Evolutionary conservation across 2,888 invertebrate species (phyloP), one percentile per base, ranked within the genome.

Genomic region (Crocallis elinguaria): DNA sequence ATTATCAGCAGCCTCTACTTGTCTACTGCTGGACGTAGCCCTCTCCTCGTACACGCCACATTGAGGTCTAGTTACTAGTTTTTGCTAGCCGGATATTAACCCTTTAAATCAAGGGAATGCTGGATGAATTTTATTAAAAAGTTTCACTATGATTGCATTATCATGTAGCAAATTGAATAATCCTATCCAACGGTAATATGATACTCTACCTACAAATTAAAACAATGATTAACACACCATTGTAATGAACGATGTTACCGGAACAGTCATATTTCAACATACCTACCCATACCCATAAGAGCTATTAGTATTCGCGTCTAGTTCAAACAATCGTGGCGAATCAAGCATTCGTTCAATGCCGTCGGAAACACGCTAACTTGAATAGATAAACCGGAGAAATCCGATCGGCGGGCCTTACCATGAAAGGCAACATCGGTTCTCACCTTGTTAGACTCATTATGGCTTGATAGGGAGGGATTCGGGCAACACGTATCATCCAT

Each of bases 331-430:
- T 57, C 46, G 55, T 46, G 51, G 35, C 23, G 60, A 64, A 62
- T 63, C 64, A 68, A 59, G 62, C 61, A 67, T 68, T 62, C 64
- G 60, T 44, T 59, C 57, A 57, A 65, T 66, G 57, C 59, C 50
- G 45, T 60, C 59, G 46, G 60, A 61, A 56, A 59, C 55, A 58
- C 44, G 60, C 60, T 39, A 63, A 49, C 50, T 54, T 60, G 60
- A 64, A 64, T 64, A 57, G 62, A 48, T 53, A 65, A 66, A 62
- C 62, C 50, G 59, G 68, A 68, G 74, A 72, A 73, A 75, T 69
- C 72, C 44, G 50, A 69, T 54, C 57, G 36, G 27, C 48, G 41
- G 46, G 59, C 50, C 57, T 54, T 55, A 49, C 64, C 46, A 39
- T 62, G 53, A 64, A 69, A 63, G 62, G 65, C 42, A 65, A 66